Evolutionary conservation across 92 coral and sea anemone species (phyloP), one percentile per base, ranked within the genome.

Genomic region (Meandrina meandrites): DNA sequence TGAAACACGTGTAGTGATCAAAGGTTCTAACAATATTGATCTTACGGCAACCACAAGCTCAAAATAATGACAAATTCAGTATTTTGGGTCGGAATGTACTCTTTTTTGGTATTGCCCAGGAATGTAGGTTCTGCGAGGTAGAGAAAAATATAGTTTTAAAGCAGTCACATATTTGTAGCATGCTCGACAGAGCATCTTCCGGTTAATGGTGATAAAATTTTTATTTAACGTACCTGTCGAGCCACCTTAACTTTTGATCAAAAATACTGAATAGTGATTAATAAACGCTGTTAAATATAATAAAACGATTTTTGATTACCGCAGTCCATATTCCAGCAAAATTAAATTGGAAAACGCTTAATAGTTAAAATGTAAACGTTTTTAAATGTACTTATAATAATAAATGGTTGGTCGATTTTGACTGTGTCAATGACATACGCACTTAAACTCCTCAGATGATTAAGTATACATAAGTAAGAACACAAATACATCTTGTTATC

Each of bases 21-120:
- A 40, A 47, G 54, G 28, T 27, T 72, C 77, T 37, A 36, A 84
- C 57, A 73, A 84, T 84, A 84, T 84, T 84, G 87, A 56, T 54
- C 54, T 17, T 27, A 62, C 54, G 87, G 51, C 31, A 30, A 57
- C 80, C 80, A 35, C 69, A 32, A 28, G 18, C 34, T 30, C n/a
- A 18, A 51, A 53, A 22, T 36, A 48, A 51, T 36, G 28, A 10
- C 54, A 28, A 54, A 81, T 51, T 73, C 58, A 48, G 53, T n/a
- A 62, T 72, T 53, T 81, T 81, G 37, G n/a, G 30, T 18, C 10
- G 68, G n/a, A 64, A 81, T 64, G 75, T 45, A 6, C 54, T 35
- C 37, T 51, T 53, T 54, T 31, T 22, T 28, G 48, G 79, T 40
- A 84, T 84, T 84, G 80, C 22, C 57, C 72, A 73, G 22, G 12